Evolutionary conservation across 2,888 invertebrate genomes (phyloP), one percentile per base, ranked within the genome.

Genomic region (Eucera pruinosa): DNA sequence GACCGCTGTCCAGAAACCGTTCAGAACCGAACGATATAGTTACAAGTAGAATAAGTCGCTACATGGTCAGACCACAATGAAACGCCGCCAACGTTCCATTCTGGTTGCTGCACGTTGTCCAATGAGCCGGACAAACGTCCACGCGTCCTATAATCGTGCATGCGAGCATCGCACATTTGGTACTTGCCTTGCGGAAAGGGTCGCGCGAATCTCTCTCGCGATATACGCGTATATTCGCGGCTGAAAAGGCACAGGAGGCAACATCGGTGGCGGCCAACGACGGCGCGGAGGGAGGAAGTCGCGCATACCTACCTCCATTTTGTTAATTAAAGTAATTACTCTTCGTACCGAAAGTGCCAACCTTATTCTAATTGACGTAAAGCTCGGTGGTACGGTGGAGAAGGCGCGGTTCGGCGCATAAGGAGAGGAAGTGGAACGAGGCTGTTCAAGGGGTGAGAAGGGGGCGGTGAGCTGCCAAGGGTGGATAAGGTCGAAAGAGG

Each of bases 271-370:
- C 62, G 70, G 62, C 74, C 70, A 80, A 74, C 71, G 68, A 76
- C 68, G 76, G 74, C 78, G 66, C 27, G 58, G 82, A 64, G 70
- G 82, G 82, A 64, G 78, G 71, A 76, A 78, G 71, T 76, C 78
- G 81, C 85, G 85, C 89, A 87, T 88, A 89, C 87, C 88, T 87
- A 87, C 89, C 89, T 92, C 92, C 92, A 92, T 93, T 93, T 93
- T 93, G 93, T 93, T 93, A 93, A 93, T 93, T 93, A 93, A 93
- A 93, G 93, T 93, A 93, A 93, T 93, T 93, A 93, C 93, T 93
- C 93, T 93, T 93, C 93, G 92, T 92, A 92, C 89, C 90, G 92
- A 91, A 92, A 93, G 92, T 92, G 93, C 93, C 93, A 93, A 92
- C 93, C 93, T 93, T 93, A 93, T 93, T 92, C 93, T 93, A 93